Evolutionary conservation across 2,113 vertebrate species (phyloP).

Genomic region (Mus pahari): DNA sequence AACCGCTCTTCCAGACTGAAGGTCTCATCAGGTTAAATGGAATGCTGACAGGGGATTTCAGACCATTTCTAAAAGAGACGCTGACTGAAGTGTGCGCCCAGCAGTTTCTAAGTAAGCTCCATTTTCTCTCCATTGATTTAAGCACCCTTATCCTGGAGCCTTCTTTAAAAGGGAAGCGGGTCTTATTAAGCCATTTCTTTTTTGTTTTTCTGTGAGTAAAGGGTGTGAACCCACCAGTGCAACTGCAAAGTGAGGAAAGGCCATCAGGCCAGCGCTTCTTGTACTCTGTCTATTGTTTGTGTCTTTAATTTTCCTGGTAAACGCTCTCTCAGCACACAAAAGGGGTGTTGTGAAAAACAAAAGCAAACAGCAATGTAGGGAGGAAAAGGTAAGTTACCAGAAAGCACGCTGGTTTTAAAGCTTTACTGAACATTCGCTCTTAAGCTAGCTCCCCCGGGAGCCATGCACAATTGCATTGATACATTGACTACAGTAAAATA

Average conservation of each 20-base stretch:
- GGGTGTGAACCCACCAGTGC: not conserved
- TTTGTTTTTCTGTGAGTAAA: slow-evolving; percentile 29
- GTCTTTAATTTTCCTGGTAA: slow-evolving; percentile 44
- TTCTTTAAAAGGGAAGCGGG: not conserved
- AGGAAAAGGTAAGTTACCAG: slow-evolving; percentile 5
- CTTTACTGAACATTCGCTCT: not conserved
- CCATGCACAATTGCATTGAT: not conserved
- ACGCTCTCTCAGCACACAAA: not conserved
- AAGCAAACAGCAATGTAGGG: not conserved
- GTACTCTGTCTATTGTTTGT: not conserved
- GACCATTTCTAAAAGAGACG: not conserved
- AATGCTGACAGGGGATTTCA: not conserved
- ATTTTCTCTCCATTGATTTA: slow-evolving; percentile 63
- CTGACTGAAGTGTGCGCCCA: not conserved
- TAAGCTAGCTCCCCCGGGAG: not conserved
- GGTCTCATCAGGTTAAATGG: not conserved
- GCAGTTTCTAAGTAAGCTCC: slow-evolving; percentile 52
- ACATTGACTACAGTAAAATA: not conserved
- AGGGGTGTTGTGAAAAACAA: not conserved
- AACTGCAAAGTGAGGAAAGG: not conserved
- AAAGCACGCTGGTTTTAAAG: slow-evolving; percentile 44
- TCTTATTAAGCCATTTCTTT: slow-evolving; percentile 53
- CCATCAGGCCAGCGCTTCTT: not conserved
- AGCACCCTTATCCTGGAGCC: not conserved
- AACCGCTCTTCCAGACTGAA: not conserved